Evolutionary conservation across 2,888 invertebrate species (phyloP).

Genomic region (Hemithea aestivaria): DNA sequence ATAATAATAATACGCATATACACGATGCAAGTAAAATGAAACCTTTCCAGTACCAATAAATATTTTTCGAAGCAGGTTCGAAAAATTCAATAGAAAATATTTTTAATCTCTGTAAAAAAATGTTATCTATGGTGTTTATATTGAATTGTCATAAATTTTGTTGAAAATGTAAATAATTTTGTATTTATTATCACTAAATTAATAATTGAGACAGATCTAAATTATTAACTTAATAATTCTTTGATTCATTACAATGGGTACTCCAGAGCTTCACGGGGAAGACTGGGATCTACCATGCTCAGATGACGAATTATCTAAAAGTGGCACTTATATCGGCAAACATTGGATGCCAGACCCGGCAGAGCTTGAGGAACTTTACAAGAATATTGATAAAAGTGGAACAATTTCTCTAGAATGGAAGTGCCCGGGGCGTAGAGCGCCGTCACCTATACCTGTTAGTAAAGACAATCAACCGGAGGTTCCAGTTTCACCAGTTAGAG

Average conservation of each 20-base stretch:
- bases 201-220: too few relatives aligned
- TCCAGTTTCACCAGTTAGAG: constrained; percentile 62
- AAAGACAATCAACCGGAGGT: constrained; percentile 66
- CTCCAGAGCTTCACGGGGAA: constrained; percentile 60
- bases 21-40: too few relatives aligned
- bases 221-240: too few relatives aligned
- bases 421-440: constrained; percentile 87
- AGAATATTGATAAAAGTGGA: constrained; percentile 83
- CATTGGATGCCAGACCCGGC: constrained; percentile 83
- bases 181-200: too few relatives aligned
- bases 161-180: too few relatives aligned
- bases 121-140: too few relatives aligned
- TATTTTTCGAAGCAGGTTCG: too few relatives aligned
- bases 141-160: too few relatives aligned
- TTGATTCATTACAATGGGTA: constrained; percentile 17
- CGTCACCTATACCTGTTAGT: constrained; percentile 82
- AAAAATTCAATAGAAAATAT: too few relatives aligned
- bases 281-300: constrained; percentile 83
- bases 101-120: too few relatives aligned
- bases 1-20: too few relatives aligned
- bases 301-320: constrained; percentile 80
- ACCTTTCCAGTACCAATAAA: too few relatives aligned
- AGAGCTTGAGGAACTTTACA: constrained; percentile 85
- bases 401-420: constrained; percentile 87
- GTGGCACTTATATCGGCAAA: constrained; percentile 67